Percentiles rank a stretch among this genome's conserved stretches.
Conservation (phyloP, 2,113 vertebrate species). For the Dipodomys ordii region DNA sequence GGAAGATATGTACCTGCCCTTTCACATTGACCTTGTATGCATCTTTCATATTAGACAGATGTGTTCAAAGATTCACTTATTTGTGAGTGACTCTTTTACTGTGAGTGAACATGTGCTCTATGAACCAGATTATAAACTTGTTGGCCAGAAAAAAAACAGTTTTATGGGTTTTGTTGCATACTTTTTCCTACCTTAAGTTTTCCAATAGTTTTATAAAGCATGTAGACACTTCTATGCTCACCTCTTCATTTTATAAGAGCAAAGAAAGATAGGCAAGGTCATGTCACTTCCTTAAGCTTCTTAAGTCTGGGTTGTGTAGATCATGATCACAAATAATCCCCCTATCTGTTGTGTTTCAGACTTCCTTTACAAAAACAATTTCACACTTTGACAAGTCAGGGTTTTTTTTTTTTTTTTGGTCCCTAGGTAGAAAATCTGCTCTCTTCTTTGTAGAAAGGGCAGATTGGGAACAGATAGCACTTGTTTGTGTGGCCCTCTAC, state of each 20-base stretch:
- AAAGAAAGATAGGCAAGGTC: constrained; percentile 23
- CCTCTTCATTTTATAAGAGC: neutral
- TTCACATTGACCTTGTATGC: neutral
- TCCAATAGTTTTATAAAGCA: neutral
- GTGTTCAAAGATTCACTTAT: constrained; percentile 36
- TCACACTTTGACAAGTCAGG: constrained; percentile 13
- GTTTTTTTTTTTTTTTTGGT: neutral
- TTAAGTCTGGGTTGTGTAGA: neutral
- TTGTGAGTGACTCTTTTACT: neutral
- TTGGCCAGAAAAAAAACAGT: neutral
- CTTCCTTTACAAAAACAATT: constrained; percentile 41
- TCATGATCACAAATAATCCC: constrained; percentile 34
- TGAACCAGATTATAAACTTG: neutral
- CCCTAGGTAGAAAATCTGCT: neutral
- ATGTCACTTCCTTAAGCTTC: neutral
- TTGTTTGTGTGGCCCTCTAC: neutral
- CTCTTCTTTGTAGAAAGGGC: neutral
- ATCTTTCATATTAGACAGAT: neutral
- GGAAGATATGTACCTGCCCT: neutral
- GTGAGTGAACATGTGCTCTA: constrained; percentile 14
- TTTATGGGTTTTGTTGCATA: no score
- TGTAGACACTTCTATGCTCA: neutral
- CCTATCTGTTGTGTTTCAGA: constrained; percentile 13
- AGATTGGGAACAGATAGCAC: constrained; percentile 6
- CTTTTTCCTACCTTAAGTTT: neutral